These are phyloP conservation scores for Drosophila tani DNA, from an alignment of 1,140 invertebrate species.

Conservation along the genomic window DNA sequence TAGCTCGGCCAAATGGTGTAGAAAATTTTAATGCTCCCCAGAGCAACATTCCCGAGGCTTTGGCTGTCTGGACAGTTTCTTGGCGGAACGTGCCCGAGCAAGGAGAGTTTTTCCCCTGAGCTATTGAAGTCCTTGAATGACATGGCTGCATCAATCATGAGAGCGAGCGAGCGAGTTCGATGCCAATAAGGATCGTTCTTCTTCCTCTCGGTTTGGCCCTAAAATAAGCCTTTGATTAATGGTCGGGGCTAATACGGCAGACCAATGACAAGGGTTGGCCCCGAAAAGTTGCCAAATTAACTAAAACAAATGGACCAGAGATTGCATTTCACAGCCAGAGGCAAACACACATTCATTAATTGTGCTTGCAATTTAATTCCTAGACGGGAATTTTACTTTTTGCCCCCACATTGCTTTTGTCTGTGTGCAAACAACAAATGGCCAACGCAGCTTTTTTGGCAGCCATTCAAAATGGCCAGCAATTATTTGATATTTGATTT, in stretches of 20 bases:
- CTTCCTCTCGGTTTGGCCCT: background rate
- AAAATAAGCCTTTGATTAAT: conserved; percentile 43
- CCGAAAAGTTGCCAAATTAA: conserved; percentile 38
- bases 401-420: background rate
- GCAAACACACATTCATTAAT: conserved; percentile 44
- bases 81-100: conserved; percentile 11
- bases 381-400: conserved; percentile 3
- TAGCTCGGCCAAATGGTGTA: conserved; percentile 60
- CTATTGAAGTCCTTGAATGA: conserved; percentile 31
- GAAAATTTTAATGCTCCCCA: conserved; percentile 77
- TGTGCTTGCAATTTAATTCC: conserved; percentile 35
- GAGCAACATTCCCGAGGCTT: conserved; percentile 53
- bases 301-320: conserved; percentile 55
- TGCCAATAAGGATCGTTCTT: conserved; percentile 25
- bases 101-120: background rate
- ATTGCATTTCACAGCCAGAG: conserved; percentile 29
- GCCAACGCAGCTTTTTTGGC: conserved; percentile 51
- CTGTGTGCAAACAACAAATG: conserved; percentile 50
- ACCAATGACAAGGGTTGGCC: conserved; percentile 40
- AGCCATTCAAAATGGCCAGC: conserved; percentile 64
- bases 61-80: conserved; percentile 40
- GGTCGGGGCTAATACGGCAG: conserved; percentile 1
- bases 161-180: conserved; percentile 29
- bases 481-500: conserved; percentile 72
- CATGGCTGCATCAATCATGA: conserved; percentile 63